These are phyloP conservation scores for Dicentrarchus labrax DNA, from an alignment of 2,113 vertebrate species.

Conservation along the genomic window DNA sequence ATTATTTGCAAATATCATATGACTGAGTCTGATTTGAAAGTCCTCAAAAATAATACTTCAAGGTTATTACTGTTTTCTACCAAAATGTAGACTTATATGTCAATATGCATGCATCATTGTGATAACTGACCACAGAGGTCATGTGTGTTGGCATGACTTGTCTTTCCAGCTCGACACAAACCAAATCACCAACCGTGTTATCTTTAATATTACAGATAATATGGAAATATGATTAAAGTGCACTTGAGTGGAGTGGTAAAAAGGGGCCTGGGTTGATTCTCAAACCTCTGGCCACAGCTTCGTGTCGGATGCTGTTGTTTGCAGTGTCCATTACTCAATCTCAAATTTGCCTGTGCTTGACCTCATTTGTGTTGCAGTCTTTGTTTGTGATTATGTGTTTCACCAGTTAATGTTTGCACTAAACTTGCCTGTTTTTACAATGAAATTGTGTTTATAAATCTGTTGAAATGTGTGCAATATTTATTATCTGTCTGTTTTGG, in stretches of 20 bases:
- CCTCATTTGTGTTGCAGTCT: constrained; percentile 64
- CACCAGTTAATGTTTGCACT: constrained; percentile 79
- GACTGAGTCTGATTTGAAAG: constrained; percentile 13
- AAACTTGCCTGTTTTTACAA: constrained; percentile 82
- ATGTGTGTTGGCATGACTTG: constrained; percentile 70
- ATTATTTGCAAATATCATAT: constrained; percentile 39
- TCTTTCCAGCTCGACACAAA: constrained; percentile 41
- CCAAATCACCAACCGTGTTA: constrained; percentile 35
- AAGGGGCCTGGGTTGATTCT: constrained; percentile 10
- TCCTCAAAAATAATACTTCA: constrained; percentile 20
- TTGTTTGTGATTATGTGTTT: constrained; percentile 67
- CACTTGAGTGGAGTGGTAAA: constrained; percentile 40
- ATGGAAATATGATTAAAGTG: constrained; percentile 50
- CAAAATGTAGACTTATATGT: constrained; percentile 36
- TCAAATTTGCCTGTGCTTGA: constrained; percentile 69
- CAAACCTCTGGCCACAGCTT: constrained; percentile 4
- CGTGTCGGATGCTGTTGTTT: constrained; percentile 57
- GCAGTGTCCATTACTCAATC: constrained; percentile 57
- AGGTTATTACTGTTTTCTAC: constrained; percentile 36
- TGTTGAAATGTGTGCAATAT: constrained; percentile 78
- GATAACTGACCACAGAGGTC: constrained; percentile 59
- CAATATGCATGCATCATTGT: constrained; percentile 76
- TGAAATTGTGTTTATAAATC: constrained; percentile 76
- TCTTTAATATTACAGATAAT: constrained; percentile 25
- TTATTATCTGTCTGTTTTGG: constrained; percentile 79